A percentile compares a stretch with the other conserved stretches of the same genome.
Conservation (phyloP, 2,113 vertebrate species). For the Peucedramus taeniatus region DNA sequence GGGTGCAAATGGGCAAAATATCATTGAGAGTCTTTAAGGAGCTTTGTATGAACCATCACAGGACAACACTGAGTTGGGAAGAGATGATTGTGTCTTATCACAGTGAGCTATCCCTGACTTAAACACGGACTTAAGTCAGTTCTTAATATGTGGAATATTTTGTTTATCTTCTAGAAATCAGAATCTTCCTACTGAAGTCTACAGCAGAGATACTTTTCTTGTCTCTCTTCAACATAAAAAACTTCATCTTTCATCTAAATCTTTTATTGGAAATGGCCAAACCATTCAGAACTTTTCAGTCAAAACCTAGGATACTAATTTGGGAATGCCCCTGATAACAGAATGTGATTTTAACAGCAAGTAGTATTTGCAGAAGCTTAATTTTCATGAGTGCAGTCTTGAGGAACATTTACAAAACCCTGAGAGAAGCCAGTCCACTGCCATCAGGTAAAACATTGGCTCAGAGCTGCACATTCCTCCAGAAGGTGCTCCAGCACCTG, state of each 20-base stretch:
- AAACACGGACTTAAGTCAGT: not conserved
- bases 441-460: not conserved
- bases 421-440: not conserved
- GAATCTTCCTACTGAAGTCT: not conserved
- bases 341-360: not conserved
- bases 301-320: not conserved
- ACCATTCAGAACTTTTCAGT: not conserved
- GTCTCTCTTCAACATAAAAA: not conserved
- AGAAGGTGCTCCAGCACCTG: not conserved
- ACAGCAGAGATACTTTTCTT: not conserved
- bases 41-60: not conserved
- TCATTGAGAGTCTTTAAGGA: not conserved
- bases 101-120: not conserved
- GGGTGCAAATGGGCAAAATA: not conserved
- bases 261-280: not conserved
- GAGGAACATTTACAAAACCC: not conserved
- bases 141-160: not conserved
- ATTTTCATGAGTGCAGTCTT: not conserved
- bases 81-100: rapidly evolving
- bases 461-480: not conserved
- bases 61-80: not conserved
- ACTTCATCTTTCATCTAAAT: not conserved
- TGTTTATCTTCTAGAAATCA: not conserved
- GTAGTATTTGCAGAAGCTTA: not conserved
- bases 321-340: not conserved